A percentile compares a stretch with the other conserved stretches of the same genome.
Evolutionary conservation across 92 coral and sea anemone species (phyloP).

Genomic region (Muricea muricata): DNA sequence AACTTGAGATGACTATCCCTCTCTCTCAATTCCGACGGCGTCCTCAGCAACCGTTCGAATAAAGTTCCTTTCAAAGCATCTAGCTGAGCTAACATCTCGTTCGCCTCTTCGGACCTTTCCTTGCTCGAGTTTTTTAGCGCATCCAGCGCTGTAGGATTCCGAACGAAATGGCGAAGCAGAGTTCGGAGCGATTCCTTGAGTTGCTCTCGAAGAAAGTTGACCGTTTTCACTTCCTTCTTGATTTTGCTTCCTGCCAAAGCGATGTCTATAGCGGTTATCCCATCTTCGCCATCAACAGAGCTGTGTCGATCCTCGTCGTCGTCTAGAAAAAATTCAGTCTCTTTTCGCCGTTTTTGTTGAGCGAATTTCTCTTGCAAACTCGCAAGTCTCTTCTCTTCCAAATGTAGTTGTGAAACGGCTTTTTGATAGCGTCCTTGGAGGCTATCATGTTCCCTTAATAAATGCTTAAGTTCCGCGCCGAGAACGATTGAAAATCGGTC

Average conservation of each 20-base stretch:
- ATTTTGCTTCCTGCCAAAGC: conserved; percentile 48
- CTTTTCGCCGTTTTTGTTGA: neutral
- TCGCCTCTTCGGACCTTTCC: conserved; percentile 80
- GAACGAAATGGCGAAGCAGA: conserved; percentile 81
- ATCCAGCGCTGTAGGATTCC: conserved; percentile 85
- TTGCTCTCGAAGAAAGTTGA: conserved; percentile 61
- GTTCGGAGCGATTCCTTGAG: conserved; percentile 80
- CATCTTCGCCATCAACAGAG: conserved; percentile 62
- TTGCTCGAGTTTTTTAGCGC: conserved; percentile 72
- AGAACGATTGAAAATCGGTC: conserved; percentile 85
- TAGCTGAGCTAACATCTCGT: conserved; percentile 79
- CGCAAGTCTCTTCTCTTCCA: conserved; percentile 62
- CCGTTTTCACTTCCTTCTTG: conserved; percentile 48
- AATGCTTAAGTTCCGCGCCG: conserved; percentile 76
- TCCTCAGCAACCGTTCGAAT: conserved; percentile 86
- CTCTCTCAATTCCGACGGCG: conserved; percentile 87
- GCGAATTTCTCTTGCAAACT: conserved; percentile 7
- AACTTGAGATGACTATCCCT: conserved; percentile 77
- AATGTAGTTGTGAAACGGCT: conserved; percentile 74
- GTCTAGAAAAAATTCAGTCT: conserved; percentile 53
- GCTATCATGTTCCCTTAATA: conserved; percentile 77
- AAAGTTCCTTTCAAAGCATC: conserved; percentile 73
- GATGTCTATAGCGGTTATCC: conserved; percentile 46
- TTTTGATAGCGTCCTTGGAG: conserved; percentile 88
- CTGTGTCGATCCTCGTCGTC: conserved; percentile 41